phyloP scores from a whole-genome alignment of 2,113 vertebrate genomes.

The Guaruba guarouba region DNA sequence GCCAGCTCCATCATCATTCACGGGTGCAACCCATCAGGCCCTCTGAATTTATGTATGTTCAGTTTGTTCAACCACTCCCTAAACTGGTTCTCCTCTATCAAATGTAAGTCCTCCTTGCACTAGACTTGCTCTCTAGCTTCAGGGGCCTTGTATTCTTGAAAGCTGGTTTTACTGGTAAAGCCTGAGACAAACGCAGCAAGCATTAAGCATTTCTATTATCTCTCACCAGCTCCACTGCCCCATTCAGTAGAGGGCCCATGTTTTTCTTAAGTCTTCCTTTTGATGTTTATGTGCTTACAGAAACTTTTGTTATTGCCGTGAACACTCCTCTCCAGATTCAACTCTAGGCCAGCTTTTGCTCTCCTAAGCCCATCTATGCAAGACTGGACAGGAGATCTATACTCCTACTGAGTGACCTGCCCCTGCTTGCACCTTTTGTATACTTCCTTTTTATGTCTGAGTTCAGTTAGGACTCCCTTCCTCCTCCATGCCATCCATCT shows the following conservation, averaged over 20 bases:
- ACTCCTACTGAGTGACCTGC: not conserved
- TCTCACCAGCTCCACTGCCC: not conserved
- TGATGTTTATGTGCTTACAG: not conserved
- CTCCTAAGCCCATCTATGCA: not conserved
- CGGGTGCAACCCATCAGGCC: not conserved
- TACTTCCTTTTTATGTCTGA: not conserved
- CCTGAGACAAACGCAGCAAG: not conserved
- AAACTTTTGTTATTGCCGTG: not conserved
- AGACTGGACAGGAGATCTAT: not conserved
- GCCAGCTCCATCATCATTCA: not conserved
- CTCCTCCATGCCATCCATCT: not conserved
- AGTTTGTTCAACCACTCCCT: not conserved
- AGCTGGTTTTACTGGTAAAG: not conserved
- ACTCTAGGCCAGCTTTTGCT: not conserved
- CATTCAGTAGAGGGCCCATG: not conserved
- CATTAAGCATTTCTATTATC: not conserved
- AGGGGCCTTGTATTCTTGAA: not conserved
- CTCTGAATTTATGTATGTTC: not conserved
- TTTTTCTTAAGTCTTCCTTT: not conserved
- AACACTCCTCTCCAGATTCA: not conserved
- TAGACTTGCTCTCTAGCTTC: not conserved
- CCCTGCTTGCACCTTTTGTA: not conserved
- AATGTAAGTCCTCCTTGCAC: not conserved
- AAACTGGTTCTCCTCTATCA: not conserved
- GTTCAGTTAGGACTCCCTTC: not conserved